Base-by-base conservation (phyloP, 92 coral and sea anemone genomes). In the Hydrozoanthus gracilis region DNA sequence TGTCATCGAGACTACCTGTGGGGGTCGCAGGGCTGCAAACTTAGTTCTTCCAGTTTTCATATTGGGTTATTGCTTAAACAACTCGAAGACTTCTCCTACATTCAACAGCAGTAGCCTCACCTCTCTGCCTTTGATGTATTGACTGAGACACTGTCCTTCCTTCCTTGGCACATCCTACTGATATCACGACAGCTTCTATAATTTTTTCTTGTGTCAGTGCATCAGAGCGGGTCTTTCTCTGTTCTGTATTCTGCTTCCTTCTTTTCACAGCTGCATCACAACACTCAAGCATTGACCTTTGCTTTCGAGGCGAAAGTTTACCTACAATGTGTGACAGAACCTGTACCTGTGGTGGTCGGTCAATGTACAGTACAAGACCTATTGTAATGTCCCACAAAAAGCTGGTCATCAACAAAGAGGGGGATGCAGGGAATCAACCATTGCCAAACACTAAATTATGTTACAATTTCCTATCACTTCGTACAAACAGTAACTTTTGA, bases 1-100 rank as follows among this genome's bases (percentile, higher is more conserved):
- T 65, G 93, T 79, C 91, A 87, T 82, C 64, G 93, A 86, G 20
- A 64, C 83, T 14, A 91, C 91, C 83, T 91, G 93, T 20, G 71
- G 67, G 18, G 91, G 91, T 70, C 77, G 51, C 18, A 83, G 91
- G 60, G 61, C 71, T 69, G 93, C 83, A 87, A 91, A 91, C 83
- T 87, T 91, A 39, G 91, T 47, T 39, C 65, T 70, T 27, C 90
- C 90, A 56, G 82, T 48, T 64, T 87, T 91, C 15, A 82, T 16
- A 45, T 78, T 76, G 67, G 27, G 13, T 55, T 87, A 65, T 72
- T 35, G 44, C 84, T 56, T 56, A 73, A 87, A 87, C 50, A 87
- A 69, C 49, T 76, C 51, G 52, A 82, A 73, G 7, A 76, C 93
- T 75, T 90, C 87, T 47, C 70, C 55, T 60, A 82, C 69, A 54